Conservation (phyloP, 2,113 vertebrate genomes). For the Porphyrio hochstetteri region DNA sequence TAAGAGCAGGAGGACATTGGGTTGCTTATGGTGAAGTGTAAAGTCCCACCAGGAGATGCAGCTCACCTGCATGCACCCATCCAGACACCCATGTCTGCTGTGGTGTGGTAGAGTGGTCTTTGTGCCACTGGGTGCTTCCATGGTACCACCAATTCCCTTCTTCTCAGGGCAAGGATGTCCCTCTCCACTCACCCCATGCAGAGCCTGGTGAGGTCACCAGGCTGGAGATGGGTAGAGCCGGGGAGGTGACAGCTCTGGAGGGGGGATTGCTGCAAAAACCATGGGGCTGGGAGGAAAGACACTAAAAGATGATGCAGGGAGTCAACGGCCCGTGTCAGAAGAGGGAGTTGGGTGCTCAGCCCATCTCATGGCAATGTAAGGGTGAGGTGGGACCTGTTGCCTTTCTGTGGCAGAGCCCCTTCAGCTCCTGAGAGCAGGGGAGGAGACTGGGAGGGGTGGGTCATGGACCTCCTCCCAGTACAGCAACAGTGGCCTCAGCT, state of each 20-base stretch:
- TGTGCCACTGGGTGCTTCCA: not conserved
- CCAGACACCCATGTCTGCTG: fast-evolving
- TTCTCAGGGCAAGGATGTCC: not conserved
- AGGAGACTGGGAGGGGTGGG: not conserved
- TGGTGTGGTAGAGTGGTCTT: not conserved
- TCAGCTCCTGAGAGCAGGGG: not conserved
- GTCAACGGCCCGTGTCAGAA: not conserved
- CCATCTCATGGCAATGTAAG: fast-evolving
- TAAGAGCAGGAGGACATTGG: not conserved
- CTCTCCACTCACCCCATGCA: not conserved
- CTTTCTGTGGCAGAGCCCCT: not conserved
- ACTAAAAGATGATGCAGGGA: fast-evolving
- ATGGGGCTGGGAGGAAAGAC: not conserved
- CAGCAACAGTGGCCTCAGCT: not conserved
- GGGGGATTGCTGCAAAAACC: not conserved
- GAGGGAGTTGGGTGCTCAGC: not conserved
- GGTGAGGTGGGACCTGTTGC: not conserved
- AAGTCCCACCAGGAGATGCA: not conserved
- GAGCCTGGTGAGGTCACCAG: not conserved
- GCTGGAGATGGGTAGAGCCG: not conserved
- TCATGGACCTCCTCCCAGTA: not conserved
- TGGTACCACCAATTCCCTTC: fast-evolving
- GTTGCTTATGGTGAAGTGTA: fast-evolving
- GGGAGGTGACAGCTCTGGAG: not conserved
- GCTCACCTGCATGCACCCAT: not conserved